These are phyloP conservation scores for Pocota personata DNA, from an alignment of 2,888 invertebrate genomes.

Conservation along the genomic window DNA sequence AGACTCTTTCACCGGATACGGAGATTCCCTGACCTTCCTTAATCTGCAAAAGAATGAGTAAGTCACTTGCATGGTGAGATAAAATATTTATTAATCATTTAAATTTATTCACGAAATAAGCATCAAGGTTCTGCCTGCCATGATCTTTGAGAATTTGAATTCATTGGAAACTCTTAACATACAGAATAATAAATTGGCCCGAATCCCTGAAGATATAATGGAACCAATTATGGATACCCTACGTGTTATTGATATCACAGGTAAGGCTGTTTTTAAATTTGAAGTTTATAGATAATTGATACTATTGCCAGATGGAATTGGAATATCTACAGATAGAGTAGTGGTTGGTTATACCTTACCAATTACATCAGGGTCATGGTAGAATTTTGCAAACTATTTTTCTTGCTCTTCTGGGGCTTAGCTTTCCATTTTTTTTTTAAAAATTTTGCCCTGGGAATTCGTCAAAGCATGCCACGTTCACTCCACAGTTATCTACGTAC, in stretches of 20 bases:
- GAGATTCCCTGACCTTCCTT: constrained; percentile 95
- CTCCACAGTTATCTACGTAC: no score
- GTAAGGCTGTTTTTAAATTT: constrained; percentile 82
- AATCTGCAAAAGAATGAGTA: constrained; percentile 96
- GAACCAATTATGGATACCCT: constrained; percentile 94
- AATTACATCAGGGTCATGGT: no score
- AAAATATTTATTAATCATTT: neutral
- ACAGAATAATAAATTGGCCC: constrained; percentile 93
- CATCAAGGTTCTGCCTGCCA: constrained; percentile 91
- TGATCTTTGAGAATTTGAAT: constrained; percentile 94
- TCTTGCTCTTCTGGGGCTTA: no score
- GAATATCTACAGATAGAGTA: neutral
- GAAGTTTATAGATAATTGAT: no score
- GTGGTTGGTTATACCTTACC: no score
- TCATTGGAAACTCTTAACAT: constrained; percentile 94
- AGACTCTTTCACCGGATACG: constrained; percentile 94
- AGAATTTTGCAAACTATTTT: no score
- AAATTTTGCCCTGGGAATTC: no score
- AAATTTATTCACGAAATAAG: constrained; percentile 83
- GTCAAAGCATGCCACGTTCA: no score
- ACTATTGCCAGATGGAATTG: no score
- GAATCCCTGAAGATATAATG: constrained; percentile 94
- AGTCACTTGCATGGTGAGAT: constrained; percentile 79
- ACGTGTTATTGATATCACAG: constrained; percentile 93
- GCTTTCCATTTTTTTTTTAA: no score